A percentile compares a stretch with the other conserved stretches of the same genome.
phyloP scores from a whole-genome alignment of 1,140 invertebrate species.

The Piezodorus guildinii region DNA sequence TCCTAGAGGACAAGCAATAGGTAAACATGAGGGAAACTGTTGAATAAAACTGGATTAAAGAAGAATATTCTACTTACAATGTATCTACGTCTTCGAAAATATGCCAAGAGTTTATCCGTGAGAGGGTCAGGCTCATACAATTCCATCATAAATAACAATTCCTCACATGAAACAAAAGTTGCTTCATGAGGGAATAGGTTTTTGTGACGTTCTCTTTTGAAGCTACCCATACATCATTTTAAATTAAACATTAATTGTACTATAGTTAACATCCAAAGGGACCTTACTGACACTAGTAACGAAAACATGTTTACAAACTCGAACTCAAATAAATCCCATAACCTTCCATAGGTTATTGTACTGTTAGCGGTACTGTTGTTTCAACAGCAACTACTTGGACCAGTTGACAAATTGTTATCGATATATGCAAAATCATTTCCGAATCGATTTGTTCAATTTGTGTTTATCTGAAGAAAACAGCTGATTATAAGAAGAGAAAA shows the following conservation, averaged over 20 bases:
- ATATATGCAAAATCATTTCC: too few species aligned
- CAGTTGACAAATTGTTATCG: too few species aligned
- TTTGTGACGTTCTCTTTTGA: background rate
- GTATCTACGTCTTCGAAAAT: constrained; percentile 18
- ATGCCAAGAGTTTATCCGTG: constrained; percentile 15
- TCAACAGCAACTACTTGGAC: background rate
- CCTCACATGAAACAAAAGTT: constrained; percentile 3
- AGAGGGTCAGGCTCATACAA: constrained; percentile 17
- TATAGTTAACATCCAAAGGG: background rate
- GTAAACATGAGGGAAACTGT: background rate
- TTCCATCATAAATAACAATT: constrained; percentile 11
- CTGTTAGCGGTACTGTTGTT: constrained; percentile 9
- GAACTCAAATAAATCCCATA: background rate
- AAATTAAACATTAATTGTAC: background rate
- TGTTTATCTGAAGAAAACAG: too few species aligned
- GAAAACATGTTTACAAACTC: constrained; percentile 1
- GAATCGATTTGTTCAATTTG: too few species aligned
- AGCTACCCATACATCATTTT: background rate
- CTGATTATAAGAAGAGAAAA: too few species aligned
- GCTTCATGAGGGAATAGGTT: constrained; percentile 8
- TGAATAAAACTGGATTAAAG: background rate
- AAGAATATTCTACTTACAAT: constrained; percentile 16
- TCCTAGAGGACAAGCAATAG: background rate
- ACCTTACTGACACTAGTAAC: background rate
- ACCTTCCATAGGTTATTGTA: constrained; percentile 12